A percentile compares a stretch with the other conserved stretches of the same genome.
phyloP scores from a whole-genome alignment of 2,888 invertebrate genomes.

The Epirrita christyi region DNA sequence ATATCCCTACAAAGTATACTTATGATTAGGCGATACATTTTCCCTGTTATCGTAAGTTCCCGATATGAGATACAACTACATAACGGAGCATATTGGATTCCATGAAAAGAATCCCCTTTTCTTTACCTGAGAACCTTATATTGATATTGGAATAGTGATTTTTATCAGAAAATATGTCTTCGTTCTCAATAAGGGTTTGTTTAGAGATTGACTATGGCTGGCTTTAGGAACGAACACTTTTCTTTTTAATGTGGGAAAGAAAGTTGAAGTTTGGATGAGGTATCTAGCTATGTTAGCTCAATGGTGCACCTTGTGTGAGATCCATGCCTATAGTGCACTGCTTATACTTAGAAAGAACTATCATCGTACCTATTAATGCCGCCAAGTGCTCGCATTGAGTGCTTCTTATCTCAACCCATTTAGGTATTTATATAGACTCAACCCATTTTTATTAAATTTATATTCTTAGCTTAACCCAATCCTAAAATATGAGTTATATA shows the following conservation, averaged over 20 bases:
- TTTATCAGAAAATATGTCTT: slow-evolving; percentile 1
- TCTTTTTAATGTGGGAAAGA: background rate
- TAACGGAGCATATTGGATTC: slow-evolving; percentile 1
- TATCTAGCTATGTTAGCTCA: too few relatives aligned
- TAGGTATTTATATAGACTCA: too few relatives aligned
- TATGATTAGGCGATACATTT: background rate
- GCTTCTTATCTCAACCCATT: too few relatives aligned
- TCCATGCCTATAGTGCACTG: too few relatives aligned
- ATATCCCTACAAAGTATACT: background rate
- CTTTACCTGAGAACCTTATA: background rate
- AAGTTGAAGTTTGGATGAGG: background rate
- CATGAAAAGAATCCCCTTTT: background rate
- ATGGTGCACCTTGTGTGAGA: too few relatives aligned
- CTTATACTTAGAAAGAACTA: too few relatives aligned
- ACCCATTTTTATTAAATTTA: too few relatives aligned
- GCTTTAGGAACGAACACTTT: background rate
- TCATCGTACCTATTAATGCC: too few relatives aligned
- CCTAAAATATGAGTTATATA: too few relatives aligned
- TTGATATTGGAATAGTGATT: background rate
- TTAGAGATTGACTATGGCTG: background rate
- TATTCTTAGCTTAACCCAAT: too few relatives aligned
- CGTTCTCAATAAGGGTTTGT: background rate
- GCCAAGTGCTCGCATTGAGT: too few relatives aligned
- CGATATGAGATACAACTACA: background rate
- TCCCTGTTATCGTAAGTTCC: slow-evolving; percentile 1